These are phyloP conservation scores for Campoletis raptor DNA, from an alignment of 2,888 invertebrate genomes.

Conservation along the genomic window DNA sequence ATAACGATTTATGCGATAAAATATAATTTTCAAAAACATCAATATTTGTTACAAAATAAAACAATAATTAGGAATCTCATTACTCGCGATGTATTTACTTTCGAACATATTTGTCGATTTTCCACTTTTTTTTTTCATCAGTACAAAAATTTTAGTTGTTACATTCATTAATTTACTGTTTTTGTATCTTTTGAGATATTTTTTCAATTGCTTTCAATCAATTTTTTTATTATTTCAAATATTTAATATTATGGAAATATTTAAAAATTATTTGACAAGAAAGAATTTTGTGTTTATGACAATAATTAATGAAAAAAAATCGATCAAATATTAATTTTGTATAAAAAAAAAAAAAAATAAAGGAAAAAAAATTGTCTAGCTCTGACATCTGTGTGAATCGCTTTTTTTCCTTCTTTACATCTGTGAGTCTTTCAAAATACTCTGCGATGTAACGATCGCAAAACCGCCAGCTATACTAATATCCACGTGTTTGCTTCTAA, in stretches of 20 bases:
- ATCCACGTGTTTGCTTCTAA: constrained; percentile 40
- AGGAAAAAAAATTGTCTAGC: neutral
- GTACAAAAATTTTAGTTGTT: too few species aligned
- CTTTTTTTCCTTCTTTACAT: neutral
- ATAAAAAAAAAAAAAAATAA: neutral
- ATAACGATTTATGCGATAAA: neutral
- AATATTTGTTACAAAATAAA: too few species aligned
- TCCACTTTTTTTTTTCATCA: too few species aligned
- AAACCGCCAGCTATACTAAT: constrained; percentile 11
- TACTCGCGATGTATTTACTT: too few species aligned
- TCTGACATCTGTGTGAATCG: neutral
- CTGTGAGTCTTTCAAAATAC: neutral
- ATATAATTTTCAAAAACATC: neutral
- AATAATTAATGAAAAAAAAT: neutral
- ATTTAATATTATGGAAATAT: too few species aligned
- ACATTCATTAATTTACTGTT: too few species aligned
- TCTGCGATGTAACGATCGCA: constrained; percentile 7
- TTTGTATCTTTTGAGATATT: too few species aligned
- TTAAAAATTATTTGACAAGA: too few species aligned
- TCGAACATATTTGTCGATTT: too few species aligned
- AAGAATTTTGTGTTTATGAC: too few species aligned
- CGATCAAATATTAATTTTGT: neutral
- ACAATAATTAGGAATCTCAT: too few species aligned
- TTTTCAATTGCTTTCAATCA: too few species aligned
- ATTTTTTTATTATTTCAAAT: neutral